These are phyloP conservation scores for Mantis religiosa DNA, from an alignment of 2,888 invertebrate genomes.

Conservation along the genomic window DNA sequence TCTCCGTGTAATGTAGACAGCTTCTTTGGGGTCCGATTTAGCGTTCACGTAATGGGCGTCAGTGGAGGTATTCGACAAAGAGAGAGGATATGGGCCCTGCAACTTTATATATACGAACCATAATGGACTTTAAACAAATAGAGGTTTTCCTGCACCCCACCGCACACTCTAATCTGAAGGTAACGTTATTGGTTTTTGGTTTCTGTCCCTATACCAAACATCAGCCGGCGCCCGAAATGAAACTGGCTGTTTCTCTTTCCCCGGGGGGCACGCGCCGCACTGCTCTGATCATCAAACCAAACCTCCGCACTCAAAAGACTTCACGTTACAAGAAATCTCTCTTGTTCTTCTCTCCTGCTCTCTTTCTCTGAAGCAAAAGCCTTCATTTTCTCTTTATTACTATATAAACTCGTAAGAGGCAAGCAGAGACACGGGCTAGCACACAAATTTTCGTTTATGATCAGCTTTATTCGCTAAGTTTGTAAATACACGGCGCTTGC, in stretches of 20 bases:
- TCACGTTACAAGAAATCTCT: neutral
- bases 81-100: neutral
- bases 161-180: slow-evolving; percentile 20
- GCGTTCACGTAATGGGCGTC: neutral
- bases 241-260: neutral
- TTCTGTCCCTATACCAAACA: slow-evolving; percentile 19
- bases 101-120: neutral
- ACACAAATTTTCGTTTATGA: neutral
- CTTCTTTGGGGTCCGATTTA: too few species aligned
- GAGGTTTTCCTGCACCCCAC: slow-evolving; percentile 7
- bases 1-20: too few species aligned
- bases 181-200: slow-evolving; percentile 30
- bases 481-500: neutral
- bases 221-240: slow-evolving; percentile 18
- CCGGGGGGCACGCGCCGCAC: neutral
- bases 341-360: neutral
- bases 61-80: neutral
- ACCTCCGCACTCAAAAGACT: neutral
- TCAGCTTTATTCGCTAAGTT: neutral
- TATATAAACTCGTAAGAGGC: neutral
- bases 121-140: slow-evolving; percentile 26
- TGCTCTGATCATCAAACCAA: slow-evolving; percentile 8
- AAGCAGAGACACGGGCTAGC: neutral
- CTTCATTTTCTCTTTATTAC: neutral
- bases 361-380: neutral